phyloP scores from a whole-genome alignment of 2,797 vertebrate genomes.

The Enteromius anoplus region DNA sequence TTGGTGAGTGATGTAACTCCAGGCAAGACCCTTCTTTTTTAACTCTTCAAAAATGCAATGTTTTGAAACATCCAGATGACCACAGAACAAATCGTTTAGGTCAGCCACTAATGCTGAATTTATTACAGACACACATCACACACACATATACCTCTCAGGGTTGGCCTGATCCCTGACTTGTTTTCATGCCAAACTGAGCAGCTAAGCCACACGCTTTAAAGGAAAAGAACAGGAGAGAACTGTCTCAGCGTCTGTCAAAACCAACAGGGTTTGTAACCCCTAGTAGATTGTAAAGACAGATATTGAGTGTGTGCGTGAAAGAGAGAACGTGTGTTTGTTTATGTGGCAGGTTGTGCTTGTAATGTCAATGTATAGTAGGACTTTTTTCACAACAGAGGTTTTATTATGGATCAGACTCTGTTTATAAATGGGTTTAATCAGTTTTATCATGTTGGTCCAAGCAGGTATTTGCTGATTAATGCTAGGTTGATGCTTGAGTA shows the following conservation, averaged over 20 bases:
- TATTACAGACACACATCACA: constrained; percentile 5
- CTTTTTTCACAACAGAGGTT: not conserved
- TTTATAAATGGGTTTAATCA: not conserved
- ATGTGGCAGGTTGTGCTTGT: not conserved
- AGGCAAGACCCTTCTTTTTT: constrained; percentile 8
- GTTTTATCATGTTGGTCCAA: not conserved
- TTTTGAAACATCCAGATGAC: constrained; percentile 14
- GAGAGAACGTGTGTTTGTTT: not conserved
- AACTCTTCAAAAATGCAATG: constrained; percentile 1
- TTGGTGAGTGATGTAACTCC: constrained; percentile 33
- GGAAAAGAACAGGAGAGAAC: constrained; percentile 7
- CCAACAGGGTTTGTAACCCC: not conserved
- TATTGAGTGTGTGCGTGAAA: not conserved
- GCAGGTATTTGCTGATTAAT: not conserved
- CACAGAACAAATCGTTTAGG: not conserved
- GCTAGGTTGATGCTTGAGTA: not conserved
- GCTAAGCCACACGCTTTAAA: constrained; percentile 50
- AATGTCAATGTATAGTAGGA: not conserved
- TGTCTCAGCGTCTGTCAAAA: constrained; percentile 35
- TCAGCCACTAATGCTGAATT: not conserved
- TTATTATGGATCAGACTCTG: not conserved
- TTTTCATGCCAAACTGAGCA: constrained; percentile 45
- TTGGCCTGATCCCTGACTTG: constrained; percentile 14
- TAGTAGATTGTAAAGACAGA: constrained; percentile 13
- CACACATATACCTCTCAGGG: constrained; percentile 4